Evolutionary conservation across 2,113 vertebrate genomes (phyloP).

Genomic region (Aleadryas rufinucha): DNA sequence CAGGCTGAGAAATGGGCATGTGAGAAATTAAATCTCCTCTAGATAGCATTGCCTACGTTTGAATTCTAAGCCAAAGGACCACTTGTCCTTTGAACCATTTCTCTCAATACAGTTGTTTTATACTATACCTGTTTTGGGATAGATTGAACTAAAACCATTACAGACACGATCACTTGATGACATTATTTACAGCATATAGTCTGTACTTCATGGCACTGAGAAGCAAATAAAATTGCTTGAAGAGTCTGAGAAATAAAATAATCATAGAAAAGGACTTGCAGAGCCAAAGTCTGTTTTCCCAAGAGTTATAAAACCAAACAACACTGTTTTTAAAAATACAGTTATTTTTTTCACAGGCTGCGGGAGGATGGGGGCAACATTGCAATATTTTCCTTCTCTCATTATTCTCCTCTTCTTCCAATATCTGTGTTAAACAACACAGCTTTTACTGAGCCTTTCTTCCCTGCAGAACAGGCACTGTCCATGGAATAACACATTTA

Average conservation of each 20-base stretch:
- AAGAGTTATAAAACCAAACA: background rate
- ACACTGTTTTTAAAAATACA: background rate
- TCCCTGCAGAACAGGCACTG: conserved; percentile 39
- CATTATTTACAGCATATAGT: background rate
- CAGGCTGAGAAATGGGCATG: background rate
- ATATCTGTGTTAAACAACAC: conserved; percentile 17
- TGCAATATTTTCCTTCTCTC: conserved; percentile 17
- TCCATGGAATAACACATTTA: background rate
- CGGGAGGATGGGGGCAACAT: background rate
- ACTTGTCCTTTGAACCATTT: background rate
- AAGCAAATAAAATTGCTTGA: background rate
- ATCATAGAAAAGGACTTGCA: background rate
- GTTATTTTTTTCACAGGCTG: background rate
- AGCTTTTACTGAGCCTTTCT: conserved; percentile 52
- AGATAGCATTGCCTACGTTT: background rate
- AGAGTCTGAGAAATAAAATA: background rate
- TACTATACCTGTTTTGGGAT: background rate
- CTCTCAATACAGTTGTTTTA: background rate
- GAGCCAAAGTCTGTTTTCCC: background rate
- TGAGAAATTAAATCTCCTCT: background rate
- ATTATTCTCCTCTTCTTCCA: conserved; percentile 24
- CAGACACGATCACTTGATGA: background rate
- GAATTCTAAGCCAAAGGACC: background rate
- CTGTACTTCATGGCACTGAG: background rate
- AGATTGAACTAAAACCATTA: background rate